Conservation (phyloP, 2,888 invertebrate species). For the Alviniconcha strummeri region DNA sequence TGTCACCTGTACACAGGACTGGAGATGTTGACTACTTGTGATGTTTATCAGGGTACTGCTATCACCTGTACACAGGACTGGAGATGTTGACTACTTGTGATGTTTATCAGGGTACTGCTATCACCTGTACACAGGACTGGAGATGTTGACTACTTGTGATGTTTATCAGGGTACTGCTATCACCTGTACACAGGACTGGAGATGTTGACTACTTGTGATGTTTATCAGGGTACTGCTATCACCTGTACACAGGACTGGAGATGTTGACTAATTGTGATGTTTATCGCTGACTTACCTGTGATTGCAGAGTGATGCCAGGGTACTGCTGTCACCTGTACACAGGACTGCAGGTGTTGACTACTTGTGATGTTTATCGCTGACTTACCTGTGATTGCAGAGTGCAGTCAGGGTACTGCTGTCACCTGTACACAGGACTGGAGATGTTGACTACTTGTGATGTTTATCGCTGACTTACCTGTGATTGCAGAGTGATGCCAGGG, state of each 20-base stretch:
- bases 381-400: constrained; percentile 27
- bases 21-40: constrained; percentile 82
- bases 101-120: constrained; percentile 87
- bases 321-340: constrained; percentile 89
- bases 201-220: too few relatives aligned
- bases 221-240: constrained; percentile 85
- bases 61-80: constrained; percentile 84
- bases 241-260: constrained; percentile 83
- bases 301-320: constrained; percentile 79
- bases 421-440: constrained; percentile 83
- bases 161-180: constrained; percentile 85
- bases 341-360: constrained; percentile 81
- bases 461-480: too few relatives aligned
- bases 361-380: constrained; percentile 78
- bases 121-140: constrained; percentile 84
- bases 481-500: constrained; percentile 79
- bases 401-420: constrained; percentile 90
- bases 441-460: constrained; percentile 83
- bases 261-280: constrained; percentile 82
- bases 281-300: too few relatives aligned
- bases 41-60: constrained; percentile 87
- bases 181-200: constrained; percentile 85
- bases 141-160: constrained; percentile 64
- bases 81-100: constrained; percentile 82
- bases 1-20: constrained; percentile 86